Conservation (phyloP, 2,113 vertebrate species). For the Trichomycterus rosablanca region DNA sequence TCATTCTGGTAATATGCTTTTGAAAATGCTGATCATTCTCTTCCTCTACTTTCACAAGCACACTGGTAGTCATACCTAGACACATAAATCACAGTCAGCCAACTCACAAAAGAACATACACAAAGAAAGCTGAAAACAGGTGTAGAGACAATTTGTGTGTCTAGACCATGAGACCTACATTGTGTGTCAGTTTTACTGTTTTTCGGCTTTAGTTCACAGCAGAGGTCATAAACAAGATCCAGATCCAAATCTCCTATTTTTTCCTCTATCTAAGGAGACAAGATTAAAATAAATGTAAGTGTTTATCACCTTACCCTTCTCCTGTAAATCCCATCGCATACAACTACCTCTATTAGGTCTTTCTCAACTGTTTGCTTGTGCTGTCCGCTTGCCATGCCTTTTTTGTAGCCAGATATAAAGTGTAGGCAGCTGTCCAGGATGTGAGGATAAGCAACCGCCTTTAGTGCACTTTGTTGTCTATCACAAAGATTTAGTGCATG, state of each 20-base stretch:
- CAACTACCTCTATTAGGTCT: constrained; percentile 34
- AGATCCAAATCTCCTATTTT: constrained; percentile 42
- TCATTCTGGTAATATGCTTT: constrained; percentile 11
- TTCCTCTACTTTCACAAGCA: background rate
- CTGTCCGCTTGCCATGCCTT: background rate
- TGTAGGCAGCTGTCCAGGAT: background rate
- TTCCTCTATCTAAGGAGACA: constrained; percentile 41
- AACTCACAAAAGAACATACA: background rate
- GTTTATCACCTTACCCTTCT: too few relatives aligned
- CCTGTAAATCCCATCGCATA: too few relatives aligned
- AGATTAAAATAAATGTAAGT: background rate
- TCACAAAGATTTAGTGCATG: background rate
- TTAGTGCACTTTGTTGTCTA: background rate
- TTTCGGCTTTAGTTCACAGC: constrained; percentile 19
- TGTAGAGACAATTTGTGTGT: background rate
- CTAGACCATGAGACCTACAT: constrained; percentile 21
- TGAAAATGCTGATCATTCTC: constrained; percentile 1
- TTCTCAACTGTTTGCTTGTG: constrained; percentile 14
- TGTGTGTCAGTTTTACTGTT: background rate
- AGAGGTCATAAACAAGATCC: constrained; percentile 37
- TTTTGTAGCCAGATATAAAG: background rate
- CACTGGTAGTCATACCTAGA: background rate
- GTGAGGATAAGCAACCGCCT: background rate
- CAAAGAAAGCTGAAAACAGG: background rate
- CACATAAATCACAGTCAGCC: background rate